phyloP scores from a whole-genome alignment of 2,113 vertebrate genomes.

The Ivindomyrus marchei region DNA sequence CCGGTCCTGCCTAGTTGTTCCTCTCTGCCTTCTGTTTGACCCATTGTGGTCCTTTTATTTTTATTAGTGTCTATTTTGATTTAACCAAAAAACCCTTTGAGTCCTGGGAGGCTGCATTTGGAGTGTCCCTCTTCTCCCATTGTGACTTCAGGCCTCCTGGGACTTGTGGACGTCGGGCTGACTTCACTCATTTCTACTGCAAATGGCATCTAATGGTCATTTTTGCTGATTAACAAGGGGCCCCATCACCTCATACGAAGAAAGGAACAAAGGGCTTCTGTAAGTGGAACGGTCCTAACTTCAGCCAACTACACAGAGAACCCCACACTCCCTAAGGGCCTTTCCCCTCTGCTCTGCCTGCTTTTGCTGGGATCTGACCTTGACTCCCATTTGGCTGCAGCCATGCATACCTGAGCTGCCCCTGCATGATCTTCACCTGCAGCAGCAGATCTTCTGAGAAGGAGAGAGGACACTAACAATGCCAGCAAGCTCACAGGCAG shows the following conservation, averaged over 20 bases:
- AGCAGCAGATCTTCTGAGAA: neutral
- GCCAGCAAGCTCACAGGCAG: neutral
- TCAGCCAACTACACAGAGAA: neutral
- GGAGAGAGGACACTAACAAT: neutral
- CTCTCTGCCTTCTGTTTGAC: neutral
- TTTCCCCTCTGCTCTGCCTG: neutral
- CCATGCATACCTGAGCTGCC: neutral
- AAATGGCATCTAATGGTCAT: neutral
- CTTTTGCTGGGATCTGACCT: neutral
- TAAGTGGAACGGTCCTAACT: neutral
- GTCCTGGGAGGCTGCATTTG: neutral
- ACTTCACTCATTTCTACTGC: neutral
- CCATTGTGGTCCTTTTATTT: neutral
- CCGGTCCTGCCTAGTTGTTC: neutral
- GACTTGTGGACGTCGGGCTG: neutral
- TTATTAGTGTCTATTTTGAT: neutral
- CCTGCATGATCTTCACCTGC: neutral
- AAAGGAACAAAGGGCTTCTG: neutral
- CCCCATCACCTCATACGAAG: neutral
- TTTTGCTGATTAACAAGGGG: neutral
- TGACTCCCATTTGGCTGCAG: neutral
- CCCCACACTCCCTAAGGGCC: neutral
- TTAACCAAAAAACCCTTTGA: neutral
- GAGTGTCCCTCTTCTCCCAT: neutral
- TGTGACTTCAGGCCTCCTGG: neutral